Percentiles rank a stretch among this genome's conserved stretches.
Evolutionary conservation across 2,797 vertebrate genomes (phyloP).

Genomic region (Lophotriccus pileatus): DNA sequence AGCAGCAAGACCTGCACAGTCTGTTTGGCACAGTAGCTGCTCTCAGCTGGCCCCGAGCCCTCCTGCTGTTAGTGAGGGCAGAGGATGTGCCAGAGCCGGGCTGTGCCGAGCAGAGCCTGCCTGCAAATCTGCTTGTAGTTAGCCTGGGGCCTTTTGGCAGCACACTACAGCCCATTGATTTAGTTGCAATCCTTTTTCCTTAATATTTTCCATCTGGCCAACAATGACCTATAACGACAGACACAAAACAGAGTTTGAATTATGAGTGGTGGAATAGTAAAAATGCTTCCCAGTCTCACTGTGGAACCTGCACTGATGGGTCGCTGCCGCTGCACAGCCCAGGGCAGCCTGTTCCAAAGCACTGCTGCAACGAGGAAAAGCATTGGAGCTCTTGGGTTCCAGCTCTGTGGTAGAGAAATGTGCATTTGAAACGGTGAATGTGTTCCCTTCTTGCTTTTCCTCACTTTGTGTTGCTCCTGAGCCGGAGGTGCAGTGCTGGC

Average conservation of each 20-base stretch:
- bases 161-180: slow-evolving; percentile 78
- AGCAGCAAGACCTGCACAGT: slow-evolving; percentile 79
- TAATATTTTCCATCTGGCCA: slow-evolving; percentile 91
- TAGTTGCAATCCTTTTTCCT: slow-evolving; percentile 81
- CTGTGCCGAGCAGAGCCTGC: slow-evolving; percentile 72
- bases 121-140: slow-evolving; percentile 82
- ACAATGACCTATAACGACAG: slow-evolving; percentile 83
- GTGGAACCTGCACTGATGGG: slow-evolving; percentile 63
- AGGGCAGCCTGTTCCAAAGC: neutral
- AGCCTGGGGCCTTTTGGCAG: slow-evolving; percentile 76
- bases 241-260: slow-evolving; percentile 81
- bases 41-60: slow-evolving; percentile 75
- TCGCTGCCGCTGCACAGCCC: neutral
- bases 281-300: slow-evolving; percentile 68
- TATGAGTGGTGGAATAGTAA: slow-evolving; percentile 74
- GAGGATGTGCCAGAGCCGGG: slow-evolving; percentile 74
- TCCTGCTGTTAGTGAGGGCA: slow-evolving; percentile 77
- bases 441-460: neutral
- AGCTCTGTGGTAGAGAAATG: neutral
- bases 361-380: neutral
- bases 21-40: slow-evolving; percentile 83
- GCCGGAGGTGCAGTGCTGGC: accelerated
- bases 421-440: neutral
- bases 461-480: neutral
- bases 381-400: accelerated